Conservation (phyloP, 2,888 invertebrate genomes). For the Drosophila hamatofila region DNA sequence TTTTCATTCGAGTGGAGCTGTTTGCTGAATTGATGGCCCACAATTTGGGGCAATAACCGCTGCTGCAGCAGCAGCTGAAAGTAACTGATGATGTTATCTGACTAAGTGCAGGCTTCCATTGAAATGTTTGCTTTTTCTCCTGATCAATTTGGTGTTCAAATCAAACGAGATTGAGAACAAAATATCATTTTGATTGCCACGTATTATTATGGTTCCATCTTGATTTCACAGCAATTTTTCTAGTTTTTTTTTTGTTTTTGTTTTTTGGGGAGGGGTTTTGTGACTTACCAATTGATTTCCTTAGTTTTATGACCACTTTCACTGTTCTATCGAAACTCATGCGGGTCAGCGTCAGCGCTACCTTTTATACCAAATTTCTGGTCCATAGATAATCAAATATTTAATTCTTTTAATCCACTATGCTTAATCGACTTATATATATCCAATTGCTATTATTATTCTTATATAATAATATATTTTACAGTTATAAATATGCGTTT, state of each 20-base stretch:
- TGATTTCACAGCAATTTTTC: neutral
- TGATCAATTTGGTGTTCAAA: neutral
- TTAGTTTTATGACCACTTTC: neutral
- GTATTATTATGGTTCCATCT: neutral
- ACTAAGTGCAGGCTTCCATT: slow-evolving; percentile 9
- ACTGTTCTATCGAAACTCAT: neutral
- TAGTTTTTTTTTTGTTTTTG: too few relatives aligned
- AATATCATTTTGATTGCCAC: neutral
- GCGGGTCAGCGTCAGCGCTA: neutral
- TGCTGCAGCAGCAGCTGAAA: slow-evolving; percentile 4
- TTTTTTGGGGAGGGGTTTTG: too few relatives aligned
- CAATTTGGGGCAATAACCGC: slow-evolving; percentile 50
- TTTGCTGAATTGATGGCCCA: slow-evolving; percentile 43
- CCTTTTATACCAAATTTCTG: neutral
- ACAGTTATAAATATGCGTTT: neutral
- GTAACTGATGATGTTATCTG: slow-evolving; percentile 16
- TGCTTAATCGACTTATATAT: neutral
- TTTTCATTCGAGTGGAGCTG: slow-evolving; percentile 55
- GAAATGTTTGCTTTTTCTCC: neutral
- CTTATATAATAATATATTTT: neutral
- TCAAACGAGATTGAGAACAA: neutral
- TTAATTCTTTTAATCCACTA: neutral
- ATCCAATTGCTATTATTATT: neutral
- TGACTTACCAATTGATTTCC: neutral
- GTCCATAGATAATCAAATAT: neutral